Evolutionary conservation across 2,113 vertebrate genomes (phyloP).

Genomic region (Vulpes vulpes): DNA sequence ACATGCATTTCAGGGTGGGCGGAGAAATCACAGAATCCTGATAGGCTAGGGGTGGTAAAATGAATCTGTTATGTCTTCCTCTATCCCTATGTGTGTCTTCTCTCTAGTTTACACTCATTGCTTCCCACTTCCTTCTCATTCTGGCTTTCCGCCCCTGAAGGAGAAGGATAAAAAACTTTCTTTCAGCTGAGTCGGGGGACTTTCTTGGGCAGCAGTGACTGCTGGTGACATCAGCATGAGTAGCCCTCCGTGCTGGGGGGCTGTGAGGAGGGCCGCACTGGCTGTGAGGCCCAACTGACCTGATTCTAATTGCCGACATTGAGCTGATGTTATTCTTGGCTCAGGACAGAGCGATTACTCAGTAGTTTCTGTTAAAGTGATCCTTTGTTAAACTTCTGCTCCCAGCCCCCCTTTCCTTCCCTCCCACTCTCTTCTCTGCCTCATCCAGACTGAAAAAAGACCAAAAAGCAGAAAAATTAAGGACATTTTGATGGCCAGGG

Average conservation of each 20-base stretch:
- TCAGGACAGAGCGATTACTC: slow-evolving; percentile 87
- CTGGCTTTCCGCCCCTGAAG: background rate
- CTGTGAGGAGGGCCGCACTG: slow-evolving; percentile 78
- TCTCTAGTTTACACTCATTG: background rate
- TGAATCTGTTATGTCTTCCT: background rate
- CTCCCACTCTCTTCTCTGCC: slow-evolving; percentile 81
- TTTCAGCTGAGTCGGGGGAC: slow-evolving; percentile 79
- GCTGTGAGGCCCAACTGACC: slow-evolving; percentile 82
- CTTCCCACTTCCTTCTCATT: background rate
- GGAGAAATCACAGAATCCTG: background rate
- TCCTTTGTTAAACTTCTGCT: slow-evolving; percentile 90
- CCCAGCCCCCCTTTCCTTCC: slow-evolving; percentile 69
- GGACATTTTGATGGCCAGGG: slow-evolving; percentile 72
- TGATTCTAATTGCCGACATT: slow-evolving; percentile 91
- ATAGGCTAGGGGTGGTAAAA: background rate
- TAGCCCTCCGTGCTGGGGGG: slow-evolving; percentile 81
- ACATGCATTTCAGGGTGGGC: background rate
- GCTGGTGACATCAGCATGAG: slow-evolving; percentile 78
- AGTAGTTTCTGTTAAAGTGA: slow-evolving; percentile 92
- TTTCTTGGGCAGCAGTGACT: slow-evolving; percentile 75
- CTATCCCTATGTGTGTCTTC: background rate
- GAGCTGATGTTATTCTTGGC: slow-evolving; percentile 94
- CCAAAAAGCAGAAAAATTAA: slow-evolving; percentile 80
- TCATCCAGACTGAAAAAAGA: slow-evolving; percentile 79
- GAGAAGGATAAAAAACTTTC: slow-evolving; percentile 59